A percentile compares a stretch with the other conserved stretches of the same genome.
Conservation (phyloP, 2,113 vertebrate species). For the Nematolebias whitei region DNA sequence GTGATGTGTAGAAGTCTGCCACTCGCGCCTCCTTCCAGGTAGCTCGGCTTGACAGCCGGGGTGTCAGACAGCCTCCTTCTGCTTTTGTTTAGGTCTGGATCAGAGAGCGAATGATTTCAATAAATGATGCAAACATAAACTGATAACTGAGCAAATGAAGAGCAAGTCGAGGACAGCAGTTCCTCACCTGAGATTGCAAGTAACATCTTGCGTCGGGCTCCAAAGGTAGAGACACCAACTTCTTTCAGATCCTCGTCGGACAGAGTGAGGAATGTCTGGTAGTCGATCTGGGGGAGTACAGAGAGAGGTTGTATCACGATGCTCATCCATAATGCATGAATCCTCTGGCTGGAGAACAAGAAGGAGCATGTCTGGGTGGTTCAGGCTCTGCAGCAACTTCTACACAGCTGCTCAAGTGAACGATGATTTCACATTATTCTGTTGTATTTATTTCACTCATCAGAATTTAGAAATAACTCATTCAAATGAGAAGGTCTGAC, state of each 20-base stretch:
- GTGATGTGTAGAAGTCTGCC: constrained; percentile 79
- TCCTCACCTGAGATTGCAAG: constrained; percentile 80
- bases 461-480: too few species aligned
- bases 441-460: background rate
- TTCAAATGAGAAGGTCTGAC: too few species aligned
- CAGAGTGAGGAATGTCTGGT: constrained; percentile 83
- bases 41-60: constrained; percentile 71
- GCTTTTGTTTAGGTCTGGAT: constrained; percentile 77
- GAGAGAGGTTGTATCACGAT: constrained; percentile 10
- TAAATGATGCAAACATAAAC: background rate
- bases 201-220: constrained; percentile 83
- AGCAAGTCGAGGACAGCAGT: background rate
- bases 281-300: constrained; percentile 76
- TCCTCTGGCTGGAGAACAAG: background rate
- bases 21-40: constrained; percentile 82
- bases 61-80: constrained; percentile 74
- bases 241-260: constrained; percentile 85
- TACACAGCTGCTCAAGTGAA: background rate
- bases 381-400: background rate
- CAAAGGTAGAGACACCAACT: constrained; percentile 82
- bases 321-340: constrained; percentile 14
- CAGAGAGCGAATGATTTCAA: constrained; percentile 7
- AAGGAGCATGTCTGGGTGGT: background rate
- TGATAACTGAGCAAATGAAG: background rate
- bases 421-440: background rate